These are phyloP conservation scores for Nerophis ophidion DNA, from an alignment of 2,113 vertebrate species.

Conservation along the genomic window DNA sequence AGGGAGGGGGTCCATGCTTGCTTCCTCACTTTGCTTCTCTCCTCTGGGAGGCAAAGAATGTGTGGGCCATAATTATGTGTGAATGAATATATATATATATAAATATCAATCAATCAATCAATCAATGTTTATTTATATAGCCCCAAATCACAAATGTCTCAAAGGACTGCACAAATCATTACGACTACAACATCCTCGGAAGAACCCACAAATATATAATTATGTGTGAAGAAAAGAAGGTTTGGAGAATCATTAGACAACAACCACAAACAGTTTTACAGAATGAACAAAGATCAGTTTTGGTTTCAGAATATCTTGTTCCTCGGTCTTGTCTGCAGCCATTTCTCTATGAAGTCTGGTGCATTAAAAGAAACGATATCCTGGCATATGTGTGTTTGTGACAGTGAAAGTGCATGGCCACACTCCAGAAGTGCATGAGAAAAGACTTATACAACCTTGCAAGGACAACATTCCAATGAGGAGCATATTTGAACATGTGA, in stretches of 20 bases:
- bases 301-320: conserved; percentile 12
- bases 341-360: conserved; percentile 10
- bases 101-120: too few relatives aligned
- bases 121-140: too few relatives aligned
- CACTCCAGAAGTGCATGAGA: too few relatives aligned
- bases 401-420: too few relatives aligned
- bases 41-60: conserved; percentile 46
- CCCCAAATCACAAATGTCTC: too few relatives aligned
- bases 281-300: conserved; percentile 2
- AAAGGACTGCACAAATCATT: too few relatives aligned
- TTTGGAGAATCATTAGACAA: conserved; percentile 24
- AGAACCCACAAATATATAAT: neutral
- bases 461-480: too few relatives aligned
- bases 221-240: conserved; percentile 20
- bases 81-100: neutral
- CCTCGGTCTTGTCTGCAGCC: neutral
- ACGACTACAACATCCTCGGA: too few relatives aligned
- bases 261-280: conserved; percentile 7
- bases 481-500: too few relatives aligned
- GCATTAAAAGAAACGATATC: too few relatives aligned
- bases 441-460: too few relatives aligned
- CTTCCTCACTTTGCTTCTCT: conserved; percentile 46
- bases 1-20: conserved; percentile 55
- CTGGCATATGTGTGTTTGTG: neutral
- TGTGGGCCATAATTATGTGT: conserved; percentile 23